Percentiles rank a stretch among this genome's conserved stretches.
Evolutionary conservation across 1,140 invertebrate species (phyloP).

Genomic region (Leptinotarsa undecemlineata): DNA sequence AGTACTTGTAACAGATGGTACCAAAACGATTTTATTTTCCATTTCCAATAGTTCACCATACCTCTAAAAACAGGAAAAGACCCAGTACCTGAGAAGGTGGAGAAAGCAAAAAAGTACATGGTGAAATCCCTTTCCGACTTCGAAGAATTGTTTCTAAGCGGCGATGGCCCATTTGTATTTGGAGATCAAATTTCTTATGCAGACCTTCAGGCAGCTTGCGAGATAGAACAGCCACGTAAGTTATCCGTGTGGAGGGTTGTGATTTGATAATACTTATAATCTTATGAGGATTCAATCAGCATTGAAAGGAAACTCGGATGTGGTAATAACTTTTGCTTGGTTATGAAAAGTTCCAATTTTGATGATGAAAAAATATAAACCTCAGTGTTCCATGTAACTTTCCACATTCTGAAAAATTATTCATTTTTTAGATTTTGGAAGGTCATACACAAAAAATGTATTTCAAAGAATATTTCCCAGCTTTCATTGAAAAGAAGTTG

Average conservation of each 20-base stretch:
- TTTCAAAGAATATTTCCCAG: too few relatives aligned
- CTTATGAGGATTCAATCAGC: too few relatives aligned
- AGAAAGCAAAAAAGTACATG: slow-evolving; percentile 60
- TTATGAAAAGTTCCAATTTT: too few relatives aligned
- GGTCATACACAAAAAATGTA: too few relatives aligned
- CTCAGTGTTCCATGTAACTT: too few relatives aligned
- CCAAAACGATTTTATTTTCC: background rate
- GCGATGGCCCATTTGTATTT: slow-evolving; percentile 64
- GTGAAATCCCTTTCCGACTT: slow-evolving; percentile 61
- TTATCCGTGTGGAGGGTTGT: slow-evolving; percentile 28
- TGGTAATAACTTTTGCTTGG: too few relatives aligned
- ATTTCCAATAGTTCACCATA: slow-evolving; percentile 39
- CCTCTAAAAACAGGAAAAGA: slow-evolving; percentile 44
- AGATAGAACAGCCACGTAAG: slow-evolving; percentile 82
- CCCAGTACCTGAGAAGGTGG: slow-evolving; percentile 56
- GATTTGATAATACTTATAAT: background rate
- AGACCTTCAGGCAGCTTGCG: slow-evolving; percentile 80
- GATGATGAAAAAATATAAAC: too few relatives aligned
- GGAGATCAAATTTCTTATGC: slow-evolving; percentile 73
- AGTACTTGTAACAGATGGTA: too few relatives aligned
- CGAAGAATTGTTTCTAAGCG: slow-evolving; percentile 66
- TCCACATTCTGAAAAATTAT: too few relatives aligned
- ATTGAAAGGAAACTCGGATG: too few relatives aligned
- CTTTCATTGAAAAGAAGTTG: too few relatives aligned
- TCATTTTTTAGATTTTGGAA: too few relatives aligned